These are phyloP conservation scores for Eupithecia exiguata DNA, from an alignment of 2,888 invertebrate species.

Conservation along the genomic window DNA sequence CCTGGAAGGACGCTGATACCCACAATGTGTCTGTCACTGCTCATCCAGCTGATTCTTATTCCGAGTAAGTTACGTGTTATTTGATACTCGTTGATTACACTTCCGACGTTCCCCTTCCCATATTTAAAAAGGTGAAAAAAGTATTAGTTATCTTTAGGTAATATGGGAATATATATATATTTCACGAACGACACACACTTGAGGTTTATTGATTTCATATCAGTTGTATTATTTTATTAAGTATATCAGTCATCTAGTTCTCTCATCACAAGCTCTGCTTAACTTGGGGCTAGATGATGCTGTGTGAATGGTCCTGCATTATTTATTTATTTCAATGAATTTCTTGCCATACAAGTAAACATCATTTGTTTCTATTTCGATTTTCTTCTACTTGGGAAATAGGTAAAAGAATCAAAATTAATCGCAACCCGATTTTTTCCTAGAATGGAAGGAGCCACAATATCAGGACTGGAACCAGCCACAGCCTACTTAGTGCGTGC, in stretches of 20 bases:
- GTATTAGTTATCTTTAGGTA: neutral
- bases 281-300: no score
- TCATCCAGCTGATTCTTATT: slow-evolving; percentile 62
- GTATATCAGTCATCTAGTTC: no score
- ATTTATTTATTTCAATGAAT: no score
- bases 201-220: no score
- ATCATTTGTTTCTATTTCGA: no score
- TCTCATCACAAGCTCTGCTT: no score
- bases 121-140: neutral
- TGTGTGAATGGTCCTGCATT: no score
- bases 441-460: slow-evolving; percentile 73
- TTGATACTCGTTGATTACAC: neutral
- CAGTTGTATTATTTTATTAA: no score
- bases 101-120: neutral
- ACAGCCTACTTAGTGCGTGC: slow-evolving; percentile 77
- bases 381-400: neutral
- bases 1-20: slow-evolving; percentile 84
- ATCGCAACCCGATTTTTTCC: slow-evolving; percentile 15
- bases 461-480: slow-evolving; percentile 76
- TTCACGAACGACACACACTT: no score
- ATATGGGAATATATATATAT: neutral
- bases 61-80: slow-evolving; percentile 63
- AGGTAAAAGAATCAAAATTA: no score
- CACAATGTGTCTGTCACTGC: slow-evolving; percentile 83
- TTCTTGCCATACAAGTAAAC: no score